Evolutionary conservation across 2,797 vertebrate genomes (phyloP), one percentile per base, ranked within the genome.

Genomic region (Paguma larvata): DNA sequence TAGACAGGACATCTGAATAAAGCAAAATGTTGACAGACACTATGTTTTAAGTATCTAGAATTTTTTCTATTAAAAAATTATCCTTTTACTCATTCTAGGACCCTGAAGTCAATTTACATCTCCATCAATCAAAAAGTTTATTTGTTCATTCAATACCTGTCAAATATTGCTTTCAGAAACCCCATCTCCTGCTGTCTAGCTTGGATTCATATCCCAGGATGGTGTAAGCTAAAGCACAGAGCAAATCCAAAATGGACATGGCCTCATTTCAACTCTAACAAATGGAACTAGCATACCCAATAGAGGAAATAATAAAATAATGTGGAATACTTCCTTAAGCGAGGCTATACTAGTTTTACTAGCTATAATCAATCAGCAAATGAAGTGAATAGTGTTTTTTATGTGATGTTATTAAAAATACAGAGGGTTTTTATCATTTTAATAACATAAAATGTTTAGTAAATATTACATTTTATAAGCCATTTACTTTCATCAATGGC

Each of bases 391-490:
- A 48, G 11, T 78, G 14, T 75, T 51, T 78, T 70, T 59, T 89
- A 38, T 10, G 1, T 62, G 85, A 38, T n/a, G 19, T 59, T 53
- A 85, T 94, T 75, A 85, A 73, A 97, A 96, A 91, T 79, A 93
- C 1, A 92, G 53, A 75, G 0, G 3, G n/a, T 25, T 95, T 94
- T 90, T 70, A 91, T 68, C 56, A 83, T 80, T 62, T 94, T 87
- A 85, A 83, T 85, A 92, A 92, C 18, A 77, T 46, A 90, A 51
- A 72, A 65, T n/a, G 5, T 63, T 95, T 46, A 85, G 30, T 67
- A 96, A 94, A 68, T 68, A 87, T 90, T 34, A 82, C 23, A 85
- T 91, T 92, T 95, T 78, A 92, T 38, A 90, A 92, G 68, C 41
- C 51, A 83, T 86, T 96, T 63, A 53, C 18, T 97, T 96, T 73